These are phyloP conservation scores for Poliocrania exsul DNA, from an alignment of 2,797 vertebrate species.

Conservation along the genomic window DNA sequence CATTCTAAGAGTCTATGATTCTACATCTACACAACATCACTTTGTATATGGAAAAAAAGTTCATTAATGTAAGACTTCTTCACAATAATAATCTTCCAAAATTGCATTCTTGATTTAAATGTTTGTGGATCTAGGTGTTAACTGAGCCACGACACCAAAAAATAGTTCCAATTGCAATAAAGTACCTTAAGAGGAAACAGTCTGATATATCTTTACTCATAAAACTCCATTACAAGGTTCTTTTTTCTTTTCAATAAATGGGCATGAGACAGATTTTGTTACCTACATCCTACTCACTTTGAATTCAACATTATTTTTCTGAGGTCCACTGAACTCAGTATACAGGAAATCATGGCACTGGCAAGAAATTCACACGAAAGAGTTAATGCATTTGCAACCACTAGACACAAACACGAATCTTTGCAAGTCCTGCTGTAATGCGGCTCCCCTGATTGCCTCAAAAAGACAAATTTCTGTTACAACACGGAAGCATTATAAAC, in stretches of 20 bases:
- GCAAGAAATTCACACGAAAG: constrained; percentile 9
- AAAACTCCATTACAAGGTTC: neutral
- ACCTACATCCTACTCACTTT: neutral
- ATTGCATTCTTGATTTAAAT: neutral
- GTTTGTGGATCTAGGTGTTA: accelerated
- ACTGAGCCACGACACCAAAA: neutral
- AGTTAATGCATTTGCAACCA: constrained; percentile 38
- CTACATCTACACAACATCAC: neutral
- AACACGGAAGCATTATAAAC: constrained; percentile 61
- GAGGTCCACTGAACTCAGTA: neutral
- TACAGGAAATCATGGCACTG: neutral
- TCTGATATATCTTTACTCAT: neutral
- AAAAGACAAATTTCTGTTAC: constrained; percentile 63
- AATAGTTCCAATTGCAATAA: neutral
- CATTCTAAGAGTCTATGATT: neutral
- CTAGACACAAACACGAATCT: constrained; percentile 30
- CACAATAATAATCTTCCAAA: neutral
- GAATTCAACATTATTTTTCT: neutral
- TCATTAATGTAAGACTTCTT: neutral
- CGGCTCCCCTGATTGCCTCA: constrained; percentile 62
- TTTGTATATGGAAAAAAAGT: neutral
- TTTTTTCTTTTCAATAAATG: neutral
- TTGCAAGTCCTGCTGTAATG: constrained; percentile 53
- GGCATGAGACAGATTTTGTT: neutral
- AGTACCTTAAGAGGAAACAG: neutral